Conservation (phyloP, 2,113 vertebrate genomes). For the Callorhinus ursinus region DNA sequence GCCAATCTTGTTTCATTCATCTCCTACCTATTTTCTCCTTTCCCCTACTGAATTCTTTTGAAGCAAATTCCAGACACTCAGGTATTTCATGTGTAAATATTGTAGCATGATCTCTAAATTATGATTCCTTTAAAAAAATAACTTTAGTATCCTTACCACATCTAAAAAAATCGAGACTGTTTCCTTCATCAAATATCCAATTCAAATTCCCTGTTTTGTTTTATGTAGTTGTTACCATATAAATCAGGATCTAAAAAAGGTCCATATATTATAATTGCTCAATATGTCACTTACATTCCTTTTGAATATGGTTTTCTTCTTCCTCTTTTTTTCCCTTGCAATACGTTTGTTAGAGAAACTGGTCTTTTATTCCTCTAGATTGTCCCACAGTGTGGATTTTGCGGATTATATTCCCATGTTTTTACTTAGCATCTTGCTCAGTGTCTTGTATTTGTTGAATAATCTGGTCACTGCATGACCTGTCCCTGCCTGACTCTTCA, state of each 20-base stretch:
- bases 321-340: not conserved
- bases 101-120: slow-evolving; percentile 38
- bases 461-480: not conserved
- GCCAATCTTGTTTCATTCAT: not conserved
- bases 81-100: not conserved
- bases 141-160: not conserved
- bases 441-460: not conserved
- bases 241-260: not conserved
- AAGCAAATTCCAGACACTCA: not conserved
- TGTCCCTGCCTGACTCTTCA: not conserved
- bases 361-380: not conserved
- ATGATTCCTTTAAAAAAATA: not conserved
- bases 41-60: not conserved
- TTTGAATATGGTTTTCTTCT: not conserved
- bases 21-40: not conserved
- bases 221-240: not conserved
- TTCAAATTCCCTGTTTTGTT: not conserved
- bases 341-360: not conserved
- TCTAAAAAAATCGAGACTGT: not conserved
- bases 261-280: not conserved
- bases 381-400: not conserved
- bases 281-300: not conserved
- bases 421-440: not conserved
- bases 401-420: not conserved
- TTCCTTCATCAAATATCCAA: not conserved